Base-by-base conservation (phyloP, 2,888 invertebrate species). In the Heliconius erato region DNA sequence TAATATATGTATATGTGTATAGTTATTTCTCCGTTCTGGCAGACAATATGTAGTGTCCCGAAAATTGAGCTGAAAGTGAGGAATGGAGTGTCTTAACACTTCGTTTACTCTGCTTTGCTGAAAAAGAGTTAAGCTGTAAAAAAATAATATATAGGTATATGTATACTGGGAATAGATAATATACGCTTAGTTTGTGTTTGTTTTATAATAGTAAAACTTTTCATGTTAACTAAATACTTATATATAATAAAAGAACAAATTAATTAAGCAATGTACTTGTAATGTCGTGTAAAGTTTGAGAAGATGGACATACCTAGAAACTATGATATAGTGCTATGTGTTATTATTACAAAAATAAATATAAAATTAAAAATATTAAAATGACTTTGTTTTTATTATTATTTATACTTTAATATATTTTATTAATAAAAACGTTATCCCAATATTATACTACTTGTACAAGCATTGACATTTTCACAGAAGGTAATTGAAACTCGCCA, bases 161-260 rank as follows among this genome's bases (percentile, higher is more conserved):
- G 12, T 26, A 26, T 65, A 65, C 65, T 65, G 65, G 26, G 26
- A 26, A 65, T 65, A 65, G 11, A 65, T 65, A n/a, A 26, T 69
- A 71, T 71, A 71, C 23, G 40, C 35, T 71, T 26, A 67, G 26
- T 26, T 67, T 28, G 14, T 26, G 16, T 40, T 26, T 59, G 23
- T 23, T 59, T 6, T 59, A 59, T 59, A 59, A 9, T 59, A 23
- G 59, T 7, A 9, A 59, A 23, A 9, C 3, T 23, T 23, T 44
- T 1, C 11, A 44, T 16, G 44, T 72, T 71, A 71, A 40, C 71
- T 44, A 44, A 7, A 40, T n/a, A 40, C n/a, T 40, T n/a, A n/a
- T 40, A 26, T 71, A n/a, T 71, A 71, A n/a, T n/a, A 71, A n/a
- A 26, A 67, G 65, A 71, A 71, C 71, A 71, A 71, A 72, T 72